Evolutionary conservation across 2,113 vertebrate genomes (phyloP), one percentile per base, ranked within the genome.

Genomic region (Cercopithecus mona): DNA sequence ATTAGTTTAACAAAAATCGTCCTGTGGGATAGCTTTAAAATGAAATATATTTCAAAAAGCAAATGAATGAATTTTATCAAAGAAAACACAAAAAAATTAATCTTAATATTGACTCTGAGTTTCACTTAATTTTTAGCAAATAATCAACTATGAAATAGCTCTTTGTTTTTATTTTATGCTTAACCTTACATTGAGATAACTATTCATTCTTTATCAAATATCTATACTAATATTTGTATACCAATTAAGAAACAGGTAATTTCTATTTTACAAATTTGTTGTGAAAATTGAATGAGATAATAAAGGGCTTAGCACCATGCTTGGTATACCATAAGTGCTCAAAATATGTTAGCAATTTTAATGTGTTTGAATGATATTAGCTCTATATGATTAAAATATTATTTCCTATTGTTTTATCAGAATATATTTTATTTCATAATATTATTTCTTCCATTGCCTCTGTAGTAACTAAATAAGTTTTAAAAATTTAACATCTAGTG

Each of bases 141-240:
- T 25, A 81, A 59, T 48, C 84, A 76, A 57, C 87, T 38, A 88
- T n/a, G 23, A 89, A 93, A 75, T 80, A 43, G 10, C 22, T 75
- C n/a, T 92, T 23, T 48, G 13, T 57, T 43, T 75, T 35, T 32
- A 84, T 72, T 94, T 45, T 38, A 43, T 25, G 64, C 18, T 80
- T 59, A 70, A n/a, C 18, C 25, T 88, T 57, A 86, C 30, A 79
- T 59, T 80, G 95, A 81, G 45, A 43, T 22, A 38, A 90, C 8
- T n/a, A 38, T 52, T 96, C 13, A 94, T 59, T 81, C 40, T 84
- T 93, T 52, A 78, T 27, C 55, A 96, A 95, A 90, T 20, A 78
- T 25, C 32, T 59, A 38, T 70, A 50, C 27, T 66, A 59, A 75
- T 43, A 88, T 86, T 61, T 61, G 11, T 3, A 85, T 27, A 7